A percentile compares a stretch with the other conserved stretches of the same genome.
phyloP scores from a whole-genome alignment of 2,113 vertebrate species.

The Aegithalos caudatus region DNA sequence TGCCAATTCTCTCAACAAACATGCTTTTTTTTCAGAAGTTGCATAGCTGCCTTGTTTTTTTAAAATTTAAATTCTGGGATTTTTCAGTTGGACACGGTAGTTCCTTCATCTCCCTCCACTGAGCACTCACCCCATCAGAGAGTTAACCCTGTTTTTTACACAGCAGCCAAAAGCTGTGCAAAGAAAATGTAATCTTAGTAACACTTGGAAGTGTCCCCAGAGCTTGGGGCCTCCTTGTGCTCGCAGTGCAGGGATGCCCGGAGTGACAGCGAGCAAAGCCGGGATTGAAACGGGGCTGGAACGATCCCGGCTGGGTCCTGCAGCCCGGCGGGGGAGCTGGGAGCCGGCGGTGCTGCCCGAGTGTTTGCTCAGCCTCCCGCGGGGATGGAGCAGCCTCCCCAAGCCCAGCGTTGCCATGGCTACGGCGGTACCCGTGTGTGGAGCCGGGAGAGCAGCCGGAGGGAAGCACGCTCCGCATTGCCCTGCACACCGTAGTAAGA shows the following conservation, averaged over 20 bases:
- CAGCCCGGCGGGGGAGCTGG: rapidly evolving
- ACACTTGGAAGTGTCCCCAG: neutral
- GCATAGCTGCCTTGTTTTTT: neutral
- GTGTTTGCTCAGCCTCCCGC: neutral
- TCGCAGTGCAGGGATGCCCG: neutral
- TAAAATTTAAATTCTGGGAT: neutral
- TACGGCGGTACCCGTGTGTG: neutral
- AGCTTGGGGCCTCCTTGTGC: neutral
- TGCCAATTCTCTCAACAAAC: neutral
- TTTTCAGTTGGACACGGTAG: neutral
- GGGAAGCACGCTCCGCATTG: neutral
- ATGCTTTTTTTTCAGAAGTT: neutral
- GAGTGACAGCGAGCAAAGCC: neutral
- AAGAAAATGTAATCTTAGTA: neutral
- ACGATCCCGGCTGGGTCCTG: neutral
- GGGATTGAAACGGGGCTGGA: neutral
- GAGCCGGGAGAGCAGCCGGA: neutral
- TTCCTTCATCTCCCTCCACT: neutral
- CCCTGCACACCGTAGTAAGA: rapidly evolving
- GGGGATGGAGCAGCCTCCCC: neutral
- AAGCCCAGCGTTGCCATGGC: neutral
- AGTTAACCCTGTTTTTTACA: neutral
- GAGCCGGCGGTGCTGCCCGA: neutral
- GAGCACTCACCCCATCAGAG: neutral
- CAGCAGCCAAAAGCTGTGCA: neutral